Evolutionary conservation across 2,888 invertebrate species (phyloP), one percentile per base, ranked within the genome.

Genomic region (Eilema sororculum): DNA sequence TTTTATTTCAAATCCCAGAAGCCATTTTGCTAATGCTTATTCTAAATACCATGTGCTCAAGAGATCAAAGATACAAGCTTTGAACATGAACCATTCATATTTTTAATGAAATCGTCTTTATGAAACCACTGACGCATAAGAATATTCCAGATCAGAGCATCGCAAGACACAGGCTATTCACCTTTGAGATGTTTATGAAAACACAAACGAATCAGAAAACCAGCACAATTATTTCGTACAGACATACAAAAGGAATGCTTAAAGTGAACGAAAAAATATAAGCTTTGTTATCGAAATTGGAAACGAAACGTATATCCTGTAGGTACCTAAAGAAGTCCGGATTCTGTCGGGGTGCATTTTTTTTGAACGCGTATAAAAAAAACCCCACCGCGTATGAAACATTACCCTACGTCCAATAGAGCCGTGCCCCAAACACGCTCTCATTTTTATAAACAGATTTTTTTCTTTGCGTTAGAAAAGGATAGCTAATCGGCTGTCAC

Each of bases 231-330:
- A 93, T 91, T 89, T 90, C 89, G 78, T 77, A 72, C 67, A 73
- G 83, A 86, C 82, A 82, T 79, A 81, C 84, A 84, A 85, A 82
- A 90, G 88, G 89, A 91, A 90, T 88, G 84, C 75, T 86, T 86
- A 89, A 79, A 52, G 73, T 78, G 82, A 78, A 86, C 84, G 85
- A 85, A 87, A 87, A 87, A 89, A 91, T 89, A 91, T 90, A 90
- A 91, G 93, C 94, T 90, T 95, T 95, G 95, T 95, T 94, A 94
- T 95, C 93, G 93, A 92, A 95, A 95, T 95, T 93, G 94, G 93
- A 92, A 94, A 91, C 84, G 90, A 89, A 93, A 91, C 87, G 90
- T 87, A 90, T 90, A 92, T 89, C 71, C 79, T n/a, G 87, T 90
- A 91, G 90, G 90, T 93, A 94, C 89, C 91, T 92, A 94, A 90